Conservation (phyloP, 2,113 vertebrate genomes). For the Neolamprologus fasciatus region DNA sequence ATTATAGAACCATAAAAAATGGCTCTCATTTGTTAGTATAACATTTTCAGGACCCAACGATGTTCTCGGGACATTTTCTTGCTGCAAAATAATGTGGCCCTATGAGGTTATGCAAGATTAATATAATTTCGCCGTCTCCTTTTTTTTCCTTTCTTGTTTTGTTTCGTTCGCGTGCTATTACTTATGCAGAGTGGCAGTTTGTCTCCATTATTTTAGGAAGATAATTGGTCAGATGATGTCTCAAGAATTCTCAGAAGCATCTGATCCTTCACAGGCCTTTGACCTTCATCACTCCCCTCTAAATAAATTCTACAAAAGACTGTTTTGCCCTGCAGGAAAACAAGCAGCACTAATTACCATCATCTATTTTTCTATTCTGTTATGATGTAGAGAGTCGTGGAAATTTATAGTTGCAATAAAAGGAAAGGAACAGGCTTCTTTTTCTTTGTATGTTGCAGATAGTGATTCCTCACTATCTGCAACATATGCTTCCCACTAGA, state of each 20-base stretch:
- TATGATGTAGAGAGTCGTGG: not conserved
- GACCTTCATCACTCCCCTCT: not conserved
- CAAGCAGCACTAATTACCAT: not conserved
- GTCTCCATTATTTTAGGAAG: not conserved
- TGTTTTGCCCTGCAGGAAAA: not conserved
- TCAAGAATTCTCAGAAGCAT: not conserved
- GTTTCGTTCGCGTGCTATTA: not conserved
- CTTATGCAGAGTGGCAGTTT: not conserved
- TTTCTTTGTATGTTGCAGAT: not conserved
- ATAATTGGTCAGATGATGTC: slow-evolving; percentile 21
- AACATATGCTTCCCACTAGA: not conserved
- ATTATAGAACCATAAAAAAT: slow-evolving; percentile 58
- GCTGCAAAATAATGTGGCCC: slow-evolving; percentile 34
- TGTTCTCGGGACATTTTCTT: slow-evolving; percentile 29
- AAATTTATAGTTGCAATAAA: slow-evolving; percentile 2
- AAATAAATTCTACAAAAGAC: not conserved
- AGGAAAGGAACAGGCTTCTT: not conserved
- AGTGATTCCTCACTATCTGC: not conserved
- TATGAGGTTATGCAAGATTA: slow-evolving; percentile 5
- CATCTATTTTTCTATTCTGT: not conserved
- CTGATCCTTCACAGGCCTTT: not conserved
- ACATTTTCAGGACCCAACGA: slow-evolving; percentile 34
- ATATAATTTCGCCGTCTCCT: not conserved
- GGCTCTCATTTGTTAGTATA: slow-evolving; percentile 58
- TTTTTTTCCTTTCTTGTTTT: not conserved